These are phyloP conservation scores for Mola mola DNA, from an alignment of 2,113 vertebrate genomes.

Conservation along the genomic window DNA sequence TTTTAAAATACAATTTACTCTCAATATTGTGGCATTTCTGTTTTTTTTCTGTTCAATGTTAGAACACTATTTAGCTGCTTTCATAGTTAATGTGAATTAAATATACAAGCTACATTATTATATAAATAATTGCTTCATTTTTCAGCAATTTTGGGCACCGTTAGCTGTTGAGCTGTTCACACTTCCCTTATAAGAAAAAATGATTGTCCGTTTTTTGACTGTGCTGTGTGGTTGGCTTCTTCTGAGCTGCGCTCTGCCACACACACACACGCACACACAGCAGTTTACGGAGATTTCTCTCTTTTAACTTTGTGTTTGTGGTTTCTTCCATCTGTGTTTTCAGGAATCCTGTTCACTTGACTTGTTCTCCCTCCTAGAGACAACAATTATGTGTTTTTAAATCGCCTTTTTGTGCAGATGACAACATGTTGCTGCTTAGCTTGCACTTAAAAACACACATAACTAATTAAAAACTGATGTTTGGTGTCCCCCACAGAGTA, in stretches of 20 bases:
- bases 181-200: constrained; percentile 11
- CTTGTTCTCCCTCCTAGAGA: constrained; percentile 45
- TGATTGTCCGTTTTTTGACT: constrained; percentile 10
- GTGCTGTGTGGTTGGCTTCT: constrained; percentile 23
- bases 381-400: constrained; percentile 54
- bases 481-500: constrained; percentile 39
- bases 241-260: constrained; percentile 18
- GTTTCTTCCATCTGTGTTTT: constrained; percentile 49
- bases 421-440: constrained; percentile 62
- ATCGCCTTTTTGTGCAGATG: constrained; percentile 41
- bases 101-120: too few relatives aligned
- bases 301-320: constrained; percentile 33
- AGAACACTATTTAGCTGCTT: too few relatives aligned
- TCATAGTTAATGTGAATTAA: too few relatives aligned
- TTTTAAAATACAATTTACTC: background rate
- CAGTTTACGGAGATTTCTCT: constrained; percentile 30
- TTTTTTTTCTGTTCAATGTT: too few relatives aligned
- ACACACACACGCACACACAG: constrained; percentile 16
- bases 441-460: constrained; percentile 57
- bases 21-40: background rate
- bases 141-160: background rate
- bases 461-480: constrained; percentile 65
- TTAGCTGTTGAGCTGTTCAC: background rate
- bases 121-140: background rate
- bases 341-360: constrained; percentile 48